A percentile compares a stretch with the other conserved stretches of the same genome.
Evolutionary conservation across 2,113 vertebrate genomes (phyloP).

Genomic region (Enhydra lutris): DNA sequence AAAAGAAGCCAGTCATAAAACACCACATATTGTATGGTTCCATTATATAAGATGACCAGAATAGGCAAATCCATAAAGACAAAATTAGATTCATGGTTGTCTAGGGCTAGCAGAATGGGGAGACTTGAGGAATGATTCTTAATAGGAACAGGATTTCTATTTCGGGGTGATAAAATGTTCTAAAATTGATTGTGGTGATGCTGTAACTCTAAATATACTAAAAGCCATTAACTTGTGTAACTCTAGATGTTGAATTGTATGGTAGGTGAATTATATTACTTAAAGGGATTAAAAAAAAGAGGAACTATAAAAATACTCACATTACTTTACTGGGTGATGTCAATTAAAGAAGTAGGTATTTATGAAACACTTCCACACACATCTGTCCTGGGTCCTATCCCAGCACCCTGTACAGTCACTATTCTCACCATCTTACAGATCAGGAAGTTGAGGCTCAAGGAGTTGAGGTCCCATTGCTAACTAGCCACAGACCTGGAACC

Average conservation of each 20-base stretch:
- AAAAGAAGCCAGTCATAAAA: not conserved
- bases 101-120: not conserved
- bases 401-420: not conserved
- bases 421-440: not conserved
- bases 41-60: not conserved
- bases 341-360: not conserved
- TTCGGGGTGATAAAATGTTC: not conserved
- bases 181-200: not conserved
- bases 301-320: not conserved
- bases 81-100: not conserved
- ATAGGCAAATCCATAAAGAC: not conserved
- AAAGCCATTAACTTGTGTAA: not conserved
- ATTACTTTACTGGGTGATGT: not conserved
- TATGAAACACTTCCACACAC: not conserved
- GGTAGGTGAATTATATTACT: not conserved
- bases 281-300: not conserved
- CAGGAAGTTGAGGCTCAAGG: not conserved
- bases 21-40: not conserved
- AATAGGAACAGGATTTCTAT: not conserved
- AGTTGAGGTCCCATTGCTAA: not conserved
- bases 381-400: not conserved
- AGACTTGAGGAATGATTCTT: not conserved
- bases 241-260: not conserved
- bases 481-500: not conserved
- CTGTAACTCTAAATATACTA: not conserved